Base-by-base conservation (phyloP, 2,888 invertebrate species). In the Eristalis intricaria region DNA sequence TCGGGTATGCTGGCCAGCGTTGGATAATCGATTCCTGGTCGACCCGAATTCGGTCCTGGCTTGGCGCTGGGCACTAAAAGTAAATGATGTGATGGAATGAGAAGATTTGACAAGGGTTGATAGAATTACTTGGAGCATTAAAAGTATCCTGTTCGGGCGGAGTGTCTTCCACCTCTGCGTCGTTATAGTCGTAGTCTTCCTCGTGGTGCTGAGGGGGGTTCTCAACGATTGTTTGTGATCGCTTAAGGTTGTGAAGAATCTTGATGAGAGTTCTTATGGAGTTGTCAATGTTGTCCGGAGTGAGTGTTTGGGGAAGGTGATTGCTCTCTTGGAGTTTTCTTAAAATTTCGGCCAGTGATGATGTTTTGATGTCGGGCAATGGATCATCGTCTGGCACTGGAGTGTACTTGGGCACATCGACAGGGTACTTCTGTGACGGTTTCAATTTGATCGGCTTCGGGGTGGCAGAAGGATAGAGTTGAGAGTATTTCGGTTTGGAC, bases 11-110 rank as follows among this genome's bases (percentile, higher is more conserved):
- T 94, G 0, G 95, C 94, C 70, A 96, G 94, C 35, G 95, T 96
- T 0, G 97, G 97, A 92, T 97, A 98, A 93, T 98, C 97, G 8
- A 96, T 93, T 10, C 96, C 96, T 0, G 97, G 96, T 7, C 92
- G 90, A 22, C 93, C 93, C 8, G 92, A 92, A 77, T 92, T 92
- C 8, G 93, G 93, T 11, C 96, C 96, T 0, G 95, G 96, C 69
- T 95, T 87, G 58, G 79, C 76, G 65, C 75, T 84, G 35, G 70
- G 66, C 38, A 73, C 77, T 64, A 23, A 60, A 77, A 82, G 69
- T 35, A 69, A 5, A 19, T 35, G 35, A 77, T 73, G 74, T 71
- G 50, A 19, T 58, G 38, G 2, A 19, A 2, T 11, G 65, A 8
- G 63, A 15, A 40, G 38, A 74, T 64, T 64, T 71, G 83, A 70